A percentile compares a stretch with the other conserved stretches of the same genome.
Conservation (phyloP, 2,113 vertebrate genomes). For the Gorsachius goisagi region DNA sequence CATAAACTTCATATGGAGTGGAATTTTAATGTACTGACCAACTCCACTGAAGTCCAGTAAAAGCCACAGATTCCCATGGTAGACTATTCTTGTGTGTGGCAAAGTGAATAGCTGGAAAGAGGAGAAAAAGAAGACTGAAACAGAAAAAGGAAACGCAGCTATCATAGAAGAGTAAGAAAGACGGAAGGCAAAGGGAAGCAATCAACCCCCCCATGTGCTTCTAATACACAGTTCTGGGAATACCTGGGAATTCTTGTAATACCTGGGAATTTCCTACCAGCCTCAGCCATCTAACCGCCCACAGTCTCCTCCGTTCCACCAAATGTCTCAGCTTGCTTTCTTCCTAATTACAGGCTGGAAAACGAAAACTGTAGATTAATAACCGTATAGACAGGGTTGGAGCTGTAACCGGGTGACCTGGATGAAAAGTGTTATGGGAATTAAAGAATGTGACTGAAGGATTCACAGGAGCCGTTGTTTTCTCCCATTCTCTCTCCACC, state of each 20-base stretch:
- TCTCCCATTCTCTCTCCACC: background rate
- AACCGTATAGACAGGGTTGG: background rate
- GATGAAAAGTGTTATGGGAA: background rate
- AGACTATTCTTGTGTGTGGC: background rate
- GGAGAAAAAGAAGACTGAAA: background rate
- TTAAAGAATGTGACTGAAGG: background rate
- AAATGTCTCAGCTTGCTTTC: background rate
- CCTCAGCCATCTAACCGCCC: fast-evolving
- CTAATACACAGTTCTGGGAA: background rate
- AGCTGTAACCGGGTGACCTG: background rate
- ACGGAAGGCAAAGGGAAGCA: background rate
- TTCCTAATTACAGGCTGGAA: background rate
- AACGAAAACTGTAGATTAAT: background rate
- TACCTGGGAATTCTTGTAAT: background rate
- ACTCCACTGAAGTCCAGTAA: background rate
- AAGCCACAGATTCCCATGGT: background rate
- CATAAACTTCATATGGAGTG: background rate
- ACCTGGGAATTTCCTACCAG: background rate
- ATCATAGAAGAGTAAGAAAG: background rate
- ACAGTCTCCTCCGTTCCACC: background rate
- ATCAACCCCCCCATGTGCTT: background rate
- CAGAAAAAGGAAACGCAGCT: background rate
- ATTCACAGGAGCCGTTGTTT: background rate
- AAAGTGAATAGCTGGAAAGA: background rate
- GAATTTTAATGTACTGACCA: background rate